A percentile compares a stretch with the other conserved stretches of the same genome.
Evolutionary conservation across 2,888 invertebrate genomes (phyloP).

Genomic region (Ctena decussata): DNA sequence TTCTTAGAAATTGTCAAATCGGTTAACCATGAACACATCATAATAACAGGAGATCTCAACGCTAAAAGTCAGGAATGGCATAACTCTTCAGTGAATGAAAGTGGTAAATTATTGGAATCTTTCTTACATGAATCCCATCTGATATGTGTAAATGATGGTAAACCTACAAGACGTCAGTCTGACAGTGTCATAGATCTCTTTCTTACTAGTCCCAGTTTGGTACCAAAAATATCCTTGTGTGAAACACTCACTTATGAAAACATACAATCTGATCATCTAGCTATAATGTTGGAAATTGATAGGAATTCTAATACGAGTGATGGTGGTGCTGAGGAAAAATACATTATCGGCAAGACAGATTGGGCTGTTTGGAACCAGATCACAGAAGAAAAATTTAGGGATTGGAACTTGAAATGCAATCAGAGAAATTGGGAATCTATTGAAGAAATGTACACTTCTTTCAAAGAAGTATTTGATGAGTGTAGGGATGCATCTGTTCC

Average conservation of each 20-base stretch:
- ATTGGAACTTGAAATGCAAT: neutral
- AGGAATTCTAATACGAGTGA: neutral
- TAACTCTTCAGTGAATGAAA: no score
- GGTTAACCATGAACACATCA: neutral
- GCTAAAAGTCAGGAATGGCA: no score
- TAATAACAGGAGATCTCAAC: neutral
- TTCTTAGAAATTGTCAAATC: neutral
- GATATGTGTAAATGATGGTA: no score
- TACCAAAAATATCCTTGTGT: neutral
- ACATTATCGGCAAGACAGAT: neutral
- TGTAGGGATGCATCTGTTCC: neutral
- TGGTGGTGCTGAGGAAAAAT: neutral
- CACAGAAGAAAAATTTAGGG: neutral
- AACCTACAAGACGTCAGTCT: slow-evolving; percentile 20
- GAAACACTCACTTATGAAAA: slow-evolving; percentile 20
- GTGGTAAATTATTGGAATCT: no score
- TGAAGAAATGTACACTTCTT: neutral
- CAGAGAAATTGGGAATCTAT: neutral
- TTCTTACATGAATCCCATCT: neutral
- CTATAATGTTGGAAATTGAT: neutral
- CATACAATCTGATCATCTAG: neutral
- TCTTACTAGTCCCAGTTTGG: neutral
- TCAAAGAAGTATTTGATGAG: neutral
- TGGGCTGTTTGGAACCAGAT: neutral
- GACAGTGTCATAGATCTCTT: slow-evolving; percentile 26